A percentile compares a stretch with the other conserved stretches of the same genome.
phyloP scores from a whole-genome alignment of 2,888 invertebrate genomes.

The Drosophila lutescens region DNA sequence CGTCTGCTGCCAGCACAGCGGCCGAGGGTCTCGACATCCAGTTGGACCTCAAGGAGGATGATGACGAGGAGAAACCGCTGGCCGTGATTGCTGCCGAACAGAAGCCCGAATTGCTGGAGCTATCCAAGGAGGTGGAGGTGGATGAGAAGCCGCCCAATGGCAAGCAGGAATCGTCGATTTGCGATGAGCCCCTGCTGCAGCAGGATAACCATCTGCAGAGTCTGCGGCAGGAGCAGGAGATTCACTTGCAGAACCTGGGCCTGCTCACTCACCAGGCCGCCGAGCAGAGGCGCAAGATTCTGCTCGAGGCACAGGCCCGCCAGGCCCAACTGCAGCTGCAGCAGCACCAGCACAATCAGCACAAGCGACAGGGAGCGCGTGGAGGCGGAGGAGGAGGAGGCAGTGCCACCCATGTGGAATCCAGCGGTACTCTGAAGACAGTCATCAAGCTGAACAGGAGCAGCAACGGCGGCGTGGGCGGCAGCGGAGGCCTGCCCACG shows the following conservation, averaged over 20 bases:
- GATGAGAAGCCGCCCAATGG: conserved; percentile 54
- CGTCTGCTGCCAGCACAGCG: conserved; percentile 16
- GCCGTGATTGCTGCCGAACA: conserved; percentile 42
- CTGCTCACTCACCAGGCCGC: conserved; percentile 90
- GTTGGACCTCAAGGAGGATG: conserved; percentile 46
- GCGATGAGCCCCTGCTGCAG: conserved; percentile 87
- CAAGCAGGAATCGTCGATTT: conserved; percentile 18
- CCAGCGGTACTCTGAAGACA: conserved; percentile 93
- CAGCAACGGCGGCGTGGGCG: conserved; percentile 61
- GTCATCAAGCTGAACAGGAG: conserved; percentile 90
- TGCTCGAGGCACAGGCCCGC: conserved; percentile 72
- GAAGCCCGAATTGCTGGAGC: conserved; percentile 20
- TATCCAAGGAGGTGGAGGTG: conserved; percentile 8
- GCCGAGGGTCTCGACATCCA: conserved; percentile 50
- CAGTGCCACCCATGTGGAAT: conserved; percentile 84
- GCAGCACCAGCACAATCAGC: conserved; percentile 49
- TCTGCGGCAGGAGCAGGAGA: conserved; percentile 89
- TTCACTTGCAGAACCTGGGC: conserved; percentile 90
- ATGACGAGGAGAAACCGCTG: conserved; percentile 52
- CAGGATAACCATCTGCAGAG: conserved; percentile 91
- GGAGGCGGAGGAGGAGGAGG: conserved; percentile 47
- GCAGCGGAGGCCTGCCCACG: conserved; percentile 54
- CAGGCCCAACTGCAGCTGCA: conserved; percentile 59
- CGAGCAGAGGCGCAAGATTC: conserved; percentile 86
- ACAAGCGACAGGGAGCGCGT: conserved; percentile 63